A percentile compares a stretch with the other conserved stretches of the same genome.
Conservation (phyloP, 37 sponge, comb jelly and placozoan species). For the Bolinopsis microptera region DNA sequence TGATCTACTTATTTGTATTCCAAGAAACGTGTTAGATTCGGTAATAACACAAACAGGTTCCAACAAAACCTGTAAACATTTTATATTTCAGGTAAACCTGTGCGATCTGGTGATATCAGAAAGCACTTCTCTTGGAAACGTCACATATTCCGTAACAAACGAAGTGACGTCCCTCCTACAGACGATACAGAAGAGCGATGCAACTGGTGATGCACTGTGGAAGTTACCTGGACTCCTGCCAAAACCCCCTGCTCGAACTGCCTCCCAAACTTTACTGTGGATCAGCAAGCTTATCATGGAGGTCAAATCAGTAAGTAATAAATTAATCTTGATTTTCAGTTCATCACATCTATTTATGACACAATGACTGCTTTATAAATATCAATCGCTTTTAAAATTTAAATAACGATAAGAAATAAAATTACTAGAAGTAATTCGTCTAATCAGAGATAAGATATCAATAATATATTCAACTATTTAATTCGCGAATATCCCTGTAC, state of each 20-base stretch:
- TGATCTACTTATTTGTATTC: no score
- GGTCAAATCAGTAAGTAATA: slow-evolving; percentile 11
- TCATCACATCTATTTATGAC: no score
- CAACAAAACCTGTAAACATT: neutral
- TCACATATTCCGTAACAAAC: neutral
- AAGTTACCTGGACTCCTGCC: slow-evolving; percentile 50
- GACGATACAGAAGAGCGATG: neutral
- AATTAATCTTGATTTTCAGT: neutral
- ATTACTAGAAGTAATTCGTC: no score
- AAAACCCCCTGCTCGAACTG: neutral
- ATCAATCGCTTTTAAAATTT: no score
- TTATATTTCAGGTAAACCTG: slow-evolving; percentile 15
- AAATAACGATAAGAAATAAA: no score
- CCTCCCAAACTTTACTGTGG: slow-evolving; percentile 50
- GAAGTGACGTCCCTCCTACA: neutral
- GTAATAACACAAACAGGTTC: no score
- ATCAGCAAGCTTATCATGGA: slow-evolving; percentile 63
- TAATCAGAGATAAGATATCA: no score
- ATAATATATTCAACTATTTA: no score
- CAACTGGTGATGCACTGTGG: neutral
- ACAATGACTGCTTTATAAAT: no score
- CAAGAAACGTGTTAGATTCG: no score
- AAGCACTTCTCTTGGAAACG: neutral
- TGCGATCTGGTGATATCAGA: slow-evolving; percentile 21
- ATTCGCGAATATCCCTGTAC: no score